These are phyloP conservation scores for Tipula unca DNA, from an alignment of 2,888 invertebrate species.

Conservation along the genomic window DNA sequence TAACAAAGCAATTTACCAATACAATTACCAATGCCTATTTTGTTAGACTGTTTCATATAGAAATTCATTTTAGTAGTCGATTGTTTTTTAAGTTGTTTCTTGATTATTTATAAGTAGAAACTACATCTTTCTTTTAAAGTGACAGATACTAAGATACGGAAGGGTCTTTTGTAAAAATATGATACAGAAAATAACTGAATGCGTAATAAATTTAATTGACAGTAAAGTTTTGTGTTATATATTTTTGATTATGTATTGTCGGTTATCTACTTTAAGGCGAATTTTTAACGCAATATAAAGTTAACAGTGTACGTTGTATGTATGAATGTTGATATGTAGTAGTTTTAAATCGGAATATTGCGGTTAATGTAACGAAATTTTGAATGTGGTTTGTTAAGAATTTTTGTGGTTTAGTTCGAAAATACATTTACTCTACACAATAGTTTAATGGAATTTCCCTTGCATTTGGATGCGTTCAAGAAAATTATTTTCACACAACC, in stretches of 20 bases:
- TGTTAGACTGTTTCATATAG: neutral
- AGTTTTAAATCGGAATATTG: too few relatives aligned
- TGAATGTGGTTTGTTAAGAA: too few relatives aligned
- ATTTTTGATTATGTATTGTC: neutral
- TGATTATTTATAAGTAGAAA: neutral
- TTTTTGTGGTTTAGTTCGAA: too few relatives aligned
- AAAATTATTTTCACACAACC: neutral
- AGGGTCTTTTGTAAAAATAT: neutral
- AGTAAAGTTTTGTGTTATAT: neutral
- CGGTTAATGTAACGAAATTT: too few relatives aligned
- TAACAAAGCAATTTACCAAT: neutral
- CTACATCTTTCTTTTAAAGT: too few relatives aligned
- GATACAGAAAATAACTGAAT: neutral
- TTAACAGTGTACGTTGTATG: neutral
- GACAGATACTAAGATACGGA: neutral
- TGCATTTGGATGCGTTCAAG: neutral
- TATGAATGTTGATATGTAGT: too few relatives aligned
- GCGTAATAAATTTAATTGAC: neutral
- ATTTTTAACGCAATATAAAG: neutral
- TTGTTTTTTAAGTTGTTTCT: neutral
- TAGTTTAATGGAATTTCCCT: too few relatives aligned
- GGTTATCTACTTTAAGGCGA: neutral
- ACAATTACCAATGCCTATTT: neutral
- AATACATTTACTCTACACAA: too few relatives aligned
- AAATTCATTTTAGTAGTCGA: neutral